Conservation (phyloP, 2,888 invertebrate species). For the Busseola fusca region DNA sequence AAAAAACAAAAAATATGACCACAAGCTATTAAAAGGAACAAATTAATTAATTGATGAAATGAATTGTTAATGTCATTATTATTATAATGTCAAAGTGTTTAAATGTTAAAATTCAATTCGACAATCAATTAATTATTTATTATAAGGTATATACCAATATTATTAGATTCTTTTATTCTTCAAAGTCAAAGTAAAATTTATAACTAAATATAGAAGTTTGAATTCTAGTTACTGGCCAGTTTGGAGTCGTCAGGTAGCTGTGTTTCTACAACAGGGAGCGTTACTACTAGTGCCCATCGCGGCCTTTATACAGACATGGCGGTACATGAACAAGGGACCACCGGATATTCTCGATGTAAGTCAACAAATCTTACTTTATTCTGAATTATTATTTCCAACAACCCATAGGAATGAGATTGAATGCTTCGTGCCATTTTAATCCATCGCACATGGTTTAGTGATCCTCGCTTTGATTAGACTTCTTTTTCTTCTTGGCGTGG, state of each 20-base stretch:
- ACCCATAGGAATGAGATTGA: background rate
- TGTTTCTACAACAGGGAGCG: constrained; percentile 92
- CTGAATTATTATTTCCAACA: background rate
- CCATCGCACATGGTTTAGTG: background rate
- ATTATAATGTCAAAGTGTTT: no score
- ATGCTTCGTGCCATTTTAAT: background rate
- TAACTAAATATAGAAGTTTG: background rate
- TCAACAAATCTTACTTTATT: background rate
- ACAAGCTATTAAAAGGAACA: no score
- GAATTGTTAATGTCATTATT: no score
- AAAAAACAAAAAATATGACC: no score
- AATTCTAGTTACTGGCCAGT: constrained; percentile 92
- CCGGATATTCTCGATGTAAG: constrained; percentile 95
- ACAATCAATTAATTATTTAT: no score
- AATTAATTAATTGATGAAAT: no score
- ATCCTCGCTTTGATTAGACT: background rate
- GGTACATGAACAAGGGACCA: constrained; percentile 94
- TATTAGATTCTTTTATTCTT: no score
- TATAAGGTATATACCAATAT: no score
- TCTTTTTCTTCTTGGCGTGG: background rate
- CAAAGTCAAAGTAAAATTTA: background rate
- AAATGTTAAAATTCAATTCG: no score
- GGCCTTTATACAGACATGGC: constrained; percentile 91
- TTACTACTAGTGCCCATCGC: constrained; percentile 92
- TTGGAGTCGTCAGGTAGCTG: constrained; percentile 94